These are phyloP conservation scores for Lottia scabra DNA, from an alignment of 2,888 invertebrate genomes.

Conservation along the genomic window DNA sequence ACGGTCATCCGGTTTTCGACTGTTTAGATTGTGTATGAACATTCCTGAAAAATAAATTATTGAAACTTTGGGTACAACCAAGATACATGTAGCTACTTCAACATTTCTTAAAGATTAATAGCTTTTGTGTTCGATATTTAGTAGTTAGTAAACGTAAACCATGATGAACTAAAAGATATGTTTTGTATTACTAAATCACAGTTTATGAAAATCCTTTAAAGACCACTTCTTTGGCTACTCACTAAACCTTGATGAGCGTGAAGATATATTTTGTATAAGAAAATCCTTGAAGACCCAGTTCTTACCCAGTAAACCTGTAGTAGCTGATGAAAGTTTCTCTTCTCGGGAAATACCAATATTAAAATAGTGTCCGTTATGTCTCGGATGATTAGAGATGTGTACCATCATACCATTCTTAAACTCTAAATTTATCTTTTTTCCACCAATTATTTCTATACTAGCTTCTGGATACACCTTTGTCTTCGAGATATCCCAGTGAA, in stretches of 20 bases:
- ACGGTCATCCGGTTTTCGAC: not conserved
- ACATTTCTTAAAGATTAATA: too few species aligned
- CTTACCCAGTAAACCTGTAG: constrained; percentile 29
- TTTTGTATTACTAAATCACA: too few species aligned
- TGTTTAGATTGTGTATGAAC: not conserved
- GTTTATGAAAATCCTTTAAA: too few species aligned
- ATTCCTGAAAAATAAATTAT: not conserved
- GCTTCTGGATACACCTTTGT: not conserved
- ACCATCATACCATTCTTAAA: not conserved
- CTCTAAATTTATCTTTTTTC: not conserved
- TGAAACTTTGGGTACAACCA: too few species aligned
- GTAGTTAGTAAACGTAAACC: too few species aligned
- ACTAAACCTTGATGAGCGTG: too few species aligned
- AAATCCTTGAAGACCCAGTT: not conserved
- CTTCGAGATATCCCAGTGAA: not conserved
- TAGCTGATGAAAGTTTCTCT: constrained; percentile 15
- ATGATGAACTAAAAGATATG: too few species aligned
- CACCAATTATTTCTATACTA: not conserved
- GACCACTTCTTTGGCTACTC: too few species aligned
- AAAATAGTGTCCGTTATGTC: constrained; percentile 8
- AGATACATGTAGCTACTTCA: too few species aligned
- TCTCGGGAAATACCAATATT: constrained; percentile 27
- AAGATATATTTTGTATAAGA: too few species aligned
- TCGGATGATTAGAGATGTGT: not conserved
- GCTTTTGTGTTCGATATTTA: too few species aligned